These are phyloP conservation scores for Argyra leucocephala DNA, from an alignment of 2,888 invertebrate genomes.

Conservation along the genomic window DNA sequence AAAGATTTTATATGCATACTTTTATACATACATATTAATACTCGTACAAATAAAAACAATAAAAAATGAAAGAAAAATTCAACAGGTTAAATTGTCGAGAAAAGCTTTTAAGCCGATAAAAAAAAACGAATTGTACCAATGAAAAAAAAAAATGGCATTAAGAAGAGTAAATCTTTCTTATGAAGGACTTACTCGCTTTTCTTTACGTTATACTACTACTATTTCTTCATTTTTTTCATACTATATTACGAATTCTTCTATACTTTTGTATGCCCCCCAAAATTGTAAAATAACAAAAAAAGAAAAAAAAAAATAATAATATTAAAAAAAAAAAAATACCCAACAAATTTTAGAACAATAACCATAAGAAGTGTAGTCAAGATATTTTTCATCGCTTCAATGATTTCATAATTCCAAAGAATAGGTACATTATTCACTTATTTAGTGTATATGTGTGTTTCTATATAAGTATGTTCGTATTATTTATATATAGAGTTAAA, in stretches of 20 bases:
- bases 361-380: background rate
- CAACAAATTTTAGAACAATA: background rate
- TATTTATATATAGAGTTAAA: background rate
- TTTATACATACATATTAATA: background rate
- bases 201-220: background rate
- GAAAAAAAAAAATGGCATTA: background rate
- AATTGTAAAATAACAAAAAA: background rate
- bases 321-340: no score
- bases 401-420: constrained; percentile 1
- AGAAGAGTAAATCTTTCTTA: background rate
- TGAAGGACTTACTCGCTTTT: background rate
- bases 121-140: background rate
- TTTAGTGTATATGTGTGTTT: background rate
- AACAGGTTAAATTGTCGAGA: constrained; percentile 18
- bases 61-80: constrained; percentile 13
- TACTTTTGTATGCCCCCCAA: background rate
- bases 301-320: no score
- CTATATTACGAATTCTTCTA: background rate
- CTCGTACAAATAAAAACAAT: background rate
- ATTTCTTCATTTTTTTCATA: background rate
- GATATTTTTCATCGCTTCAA: constrained; percentile 3
- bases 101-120: constrained; percentile 19
- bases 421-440: background rate
- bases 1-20: background rate
- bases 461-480: no score